A percentile compares a stretch with the other conserved stretches of the same genome.
phyloP scores from a whole-genome alignment of 2,888 invertebrate species.

The Chalcosyrphus nemorum region DNA sequence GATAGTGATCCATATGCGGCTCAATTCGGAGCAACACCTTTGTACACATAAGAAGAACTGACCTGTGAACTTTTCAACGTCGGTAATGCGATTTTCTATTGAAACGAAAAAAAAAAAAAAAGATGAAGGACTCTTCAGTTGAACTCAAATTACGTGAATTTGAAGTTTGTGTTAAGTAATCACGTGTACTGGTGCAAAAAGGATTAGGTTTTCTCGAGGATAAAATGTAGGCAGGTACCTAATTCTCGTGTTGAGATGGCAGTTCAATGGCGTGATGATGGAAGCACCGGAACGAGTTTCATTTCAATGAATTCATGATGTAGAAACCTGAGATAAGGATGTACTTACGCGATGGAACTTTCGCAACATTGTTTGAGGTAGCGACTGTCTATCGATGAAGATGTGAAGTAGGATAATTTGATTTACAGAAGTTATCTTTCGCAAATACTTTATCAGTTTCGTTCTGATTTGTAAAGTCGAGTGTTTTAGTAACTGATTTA shows the following conservation, averaged over 20 bases:
- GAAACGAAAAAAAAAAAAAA: not conserved
- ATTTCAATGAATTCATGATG: not conserved
- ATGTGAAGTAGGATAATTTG: too few species aligned
- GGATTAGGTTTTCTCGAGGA: not conserved
- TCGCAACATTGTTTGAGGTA: not conserved
- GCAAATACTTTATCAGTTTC: too few species aligned
- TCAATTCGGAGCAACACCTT: not conserved
- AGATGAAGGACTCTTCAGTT: not conserved
- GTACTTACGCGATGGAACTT: not conserved
- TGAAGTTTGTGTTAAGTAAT: constrained; percentile 9
- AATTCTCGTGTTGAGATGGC: not conserved
- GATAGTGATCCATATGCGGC: not conserved
- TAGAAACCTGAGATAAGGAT: not conserved
- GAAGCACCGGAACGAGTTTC: not conserved
- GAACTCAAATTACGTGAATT: not conserved
- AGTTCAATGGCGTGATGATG: not conserved
- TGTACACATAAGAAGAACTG: not conserved
- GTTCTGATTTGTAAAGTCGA: too few species aligned
- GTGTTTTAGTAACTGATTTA: too few species aligned
- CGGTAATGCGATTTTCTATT: not conserved
- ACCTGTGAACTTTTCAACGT: constrained; percentile 4
- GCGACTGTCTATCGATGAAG: not conserved
- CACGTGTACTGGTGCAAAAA: not conserved
- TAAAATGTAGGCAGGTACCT: not conserved
- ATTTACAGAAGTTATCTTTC: too few species aligned